Evolutionary conservation across 2,797 vertebrate genomes (phyloP).

Genomic region (Enoplosus armatus): DNA sequence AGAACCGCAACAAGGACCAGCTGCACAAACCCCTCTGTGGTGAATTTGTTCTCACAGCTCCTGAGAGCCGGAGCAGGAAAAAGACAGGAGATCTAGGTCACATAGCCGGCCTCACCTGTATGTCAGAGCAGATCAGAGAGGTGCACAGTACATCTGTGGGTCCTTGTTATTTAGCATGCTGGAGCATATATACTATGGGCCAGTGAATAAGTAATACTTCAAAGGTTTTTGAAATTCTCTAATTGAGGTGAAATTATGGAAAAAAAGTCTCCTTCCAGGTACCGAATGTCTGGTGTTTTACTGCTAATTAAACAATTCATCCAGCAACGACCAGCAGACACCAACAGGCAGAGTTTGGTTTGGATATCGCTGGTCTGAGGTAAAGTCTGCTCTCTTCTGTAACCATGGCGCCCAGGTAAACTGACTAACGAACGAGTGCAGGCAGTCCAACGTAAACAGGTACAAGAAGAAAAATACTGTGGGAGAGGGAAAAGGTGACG

Average conservation of each 20-base stretch:
- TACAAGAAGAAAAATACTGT: background rate
- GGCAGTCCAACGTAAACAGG: slow-evolving; percentile 25
- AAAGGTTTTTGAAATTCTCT: background rate
- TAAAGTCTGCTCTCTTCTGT: slow-evolving; percentile 39
- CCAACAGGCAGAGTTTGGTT: slow-evolving; percentile 33
- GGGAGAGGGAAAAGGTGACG: background rate
- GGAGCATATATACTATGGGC: background rate
- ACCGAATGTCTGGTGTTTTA: slow-evolving; percentile 23
- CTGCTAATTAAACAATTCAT: slow-evolving; percentile 40
- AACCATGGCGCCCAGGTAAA: slow-evolving; percentile 48
- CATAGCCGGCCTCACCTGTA: slow-evolving; percentile 30
- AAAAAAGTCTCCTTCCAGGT: slow-evolving; percentile 16
- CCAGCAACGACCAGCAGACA: slow-evolving; percentile 6
- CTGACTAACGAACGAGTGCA: slow-evolving; percentile 4
- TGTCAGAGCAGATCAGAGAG: slow-evolving; percentile 19
- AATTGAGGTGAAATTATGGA: slow-evolving; percentile 14
- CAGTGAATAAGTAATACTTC: background rate
- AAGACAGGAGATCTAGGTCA: slow-evolving; percentile 38
- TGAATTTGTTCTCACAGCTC: slow-evolving; percentile 46
- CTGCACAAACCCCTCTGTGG: slow-evolving; percentile 53
- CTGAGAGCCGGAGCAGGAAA: slow-evolving; percentile 38
- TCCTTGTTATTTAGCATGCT: background rate
- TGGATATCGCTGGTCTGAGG: slow-evolving; percentile 46
- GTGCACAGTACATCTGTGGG: background rate
- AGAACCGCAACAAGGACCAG: slow-evolving; percentile 38